Evolutionary conservation across 2,113 vertebrate species (phyloP), one percentile per base, ranked within the genome.

Genomic region (Actenoides lindsayi): DNA sequence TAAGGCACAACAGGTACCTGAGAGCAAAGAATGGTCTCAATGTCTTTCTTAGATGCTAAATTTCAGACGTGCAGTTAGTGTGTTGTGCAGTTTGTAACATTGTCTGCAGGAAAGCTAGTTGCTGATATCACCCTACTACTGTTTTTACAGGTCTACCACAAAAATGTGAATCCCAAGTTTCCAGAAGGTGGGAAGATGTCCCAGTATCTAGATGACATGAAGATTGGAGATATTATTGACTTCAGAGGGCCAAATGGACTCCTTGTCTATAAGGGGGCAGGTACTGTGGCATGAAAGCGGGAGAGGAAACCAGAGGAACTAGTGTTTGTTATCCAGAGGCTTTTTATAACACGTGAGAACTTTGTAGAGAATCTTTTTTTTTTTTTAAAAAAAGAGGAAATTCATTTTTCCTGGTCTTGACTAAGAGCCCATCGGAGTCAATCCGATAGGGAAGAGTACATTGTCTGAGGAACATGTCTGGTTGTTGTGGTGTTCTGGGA

Each of bases 181-280:
- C 99, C 99, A 51, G 98, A 99, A 21, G 99, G 99, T 69, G 99
- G 99, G 10, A 99, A 99, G 90, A 99, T 99, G 99, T 99, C 99
- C 69, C 99, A 99, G 96, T 97, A 99, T 92, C 97, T 99, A 81
- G 98, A 99, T 68, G 96, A 96, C 94, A 98, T 99, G 98, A 97
- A 98, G 60, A 98, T 98, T 42, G 99, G 99, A 67, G 98, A 99
- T 60, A 92, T 93, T 60, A 97, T 99, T 33, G 98, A 99, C 96
- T 99, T 99, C 95, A 98, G 98, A 96, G 99, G 99, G 19, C 99
- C 99, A 48, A 98, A 96, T 11, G 99, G 99, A 15, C 98, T 99
- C 68, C 97, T 99, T 39, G 97, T 99, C 16, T 99, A 99, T 73
- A 90, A 98, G 53, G 98, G 98, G 6, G 96, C 97, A 86, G 99